Evolutionary conservation across 2,888 invertebrate genomes (phyloP).

Genomic region (Therioaphis trifolii): DNA sequence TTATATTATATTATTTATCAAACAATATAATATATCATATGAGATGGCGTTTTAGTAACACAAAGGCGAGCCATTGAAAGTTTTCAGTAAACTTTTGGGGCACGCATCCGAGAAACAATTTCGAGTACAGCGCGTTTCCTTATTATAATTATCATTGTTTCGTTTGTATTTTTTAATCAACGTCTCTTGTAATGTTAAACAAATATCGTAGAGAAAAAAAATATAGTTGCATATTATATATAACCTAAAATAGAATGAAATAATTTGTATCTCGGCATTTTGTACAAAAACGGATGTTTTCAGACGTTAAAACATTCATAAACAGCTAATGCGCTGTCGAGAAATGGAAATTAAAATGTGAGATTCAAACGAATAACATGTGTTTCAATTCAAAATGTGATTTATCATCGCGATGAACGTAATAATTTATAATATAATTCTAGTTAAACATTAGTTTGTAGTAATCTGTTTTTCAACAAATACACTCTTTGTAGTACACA

Average conservation of each 20-base stretch:
- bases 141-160: no score
- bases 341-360: neutral
- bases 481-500: neutral
- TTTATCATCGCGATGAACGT: neutral
- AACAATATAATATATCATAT: no score
- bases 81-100: slow-evolving; percentile 8
- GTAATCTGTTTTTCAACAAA: neutral
- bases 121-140: neutral
- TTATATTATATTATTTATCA: no score
- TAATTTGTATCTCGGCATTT: no score
- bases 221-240: no score
- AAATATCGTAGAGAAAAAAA: neutral
- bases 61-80: slow-evolving; percentile 14
- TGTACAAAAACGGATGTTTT: neutral
- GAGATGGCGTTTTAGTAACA: slow-evolving; percentile 16
- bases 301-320: neutral
- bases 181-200: neutral
- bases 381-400: neutral
- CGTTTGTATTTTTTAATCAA: neutral
- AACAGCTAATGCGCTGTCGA: neutral
- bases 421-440: neutral
- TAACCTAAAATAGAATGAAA: no score
- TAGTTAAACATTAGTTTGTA: no score
- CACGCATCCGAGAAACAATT: neutral
- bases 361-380: neutral